These are phyloP conservation scores for Cryptotis parvus DNA, from an alignment of 2,113 vertebrate species.

Conservation along the genomic window DNA sequence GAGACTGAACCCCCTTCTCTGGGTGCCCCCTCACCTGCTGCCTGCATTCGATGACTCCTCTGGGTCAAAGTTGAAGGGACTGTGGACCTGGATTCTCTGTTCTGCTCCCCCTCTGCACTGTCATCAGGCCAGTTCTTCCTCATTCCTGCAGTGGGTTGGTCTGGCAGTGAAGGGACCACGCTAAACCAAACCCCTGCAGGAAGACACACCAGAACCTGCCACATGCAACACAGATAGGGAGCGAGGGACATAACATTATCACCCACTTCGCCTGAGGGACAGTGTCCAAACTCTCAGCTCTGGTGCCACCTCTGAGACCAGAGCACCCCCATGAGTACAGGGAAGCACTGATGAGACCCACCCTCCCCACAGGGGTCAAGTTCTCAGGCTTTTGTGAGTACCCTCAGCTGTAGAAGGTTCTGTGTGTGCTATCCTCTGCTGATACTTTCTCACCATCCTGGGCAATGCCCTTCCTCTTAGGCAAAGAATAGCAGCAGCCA, in stretches of 20 bases:
- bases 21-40: no score
- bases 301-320: not conserved
- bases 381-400: conserved; percentile 25
- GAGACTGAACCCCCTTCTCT: no score
- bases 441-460: no score
- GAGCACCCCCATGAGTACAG: not conserved
- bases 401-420: not conserved
- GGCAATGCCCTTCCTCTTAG: no score
- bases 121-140: not conserved
- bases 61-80: not conserved
- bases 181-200: not conserved
- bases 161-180: not conserved
- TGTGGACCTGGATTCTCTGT: not conserved
- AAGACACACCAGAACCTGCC: not conserved
- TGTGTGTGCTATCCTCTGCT: not conserved
- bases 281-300: not conserved
- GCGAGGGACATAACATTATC: not conserved
- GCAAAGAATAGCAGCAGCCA: no score
- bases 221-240: not conserved
- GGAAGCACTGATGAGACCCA: not conserved
- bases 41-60: no score
- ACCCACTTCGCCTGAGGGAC: not conserved
- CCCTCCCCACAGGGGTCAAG: not conserved
- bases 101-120: not conserved
- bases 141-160: no score